These are phyloP conservation scores for Myathropa florea DNA, from an alignment of 2,888 invertebrate species.

Conservation along the genomic window DNA sequence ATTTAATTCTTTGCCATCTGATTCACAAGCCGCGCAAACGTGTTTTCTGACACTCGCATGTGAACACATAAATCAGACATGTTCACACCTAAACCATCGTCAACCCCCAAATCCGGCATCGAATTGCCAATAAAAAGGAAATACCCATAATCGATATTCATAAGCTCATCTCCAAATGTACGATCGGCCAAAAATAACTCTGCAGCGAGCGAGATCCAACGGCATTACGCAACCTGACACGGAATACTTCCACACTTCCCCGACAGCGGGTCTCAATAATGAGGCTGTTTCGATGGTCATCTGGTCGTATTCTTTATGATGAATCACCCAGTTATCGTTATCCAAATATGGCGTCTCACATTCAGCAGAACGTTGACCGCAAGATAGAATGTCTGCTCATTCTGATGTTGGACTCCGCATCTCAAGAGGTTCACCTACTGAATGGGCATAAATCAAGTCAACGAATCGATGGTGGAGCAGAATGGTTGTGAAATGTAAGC, in stretches of 20 bases:
- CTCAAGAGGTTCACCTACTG: slow-evolving; percentile 21
- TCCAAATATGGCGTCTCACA: neutral
- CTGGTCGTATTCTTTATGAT: neutral
- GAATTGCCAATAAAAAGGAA: slow-evolving; percentile 1
- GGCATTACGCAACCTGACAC: neutral
- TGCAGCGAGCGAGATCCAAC: neutral
- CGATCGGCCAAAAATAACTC: neutral
- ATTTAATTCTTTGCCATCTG: neutral
- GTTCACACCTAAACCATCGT: neutral
- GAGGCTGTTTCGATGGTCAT: slow-evolving; percentile 15
- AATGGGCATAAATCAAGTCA: neutral
- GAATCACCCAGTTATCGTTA: neutral
- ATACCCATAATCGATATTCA: slow-evolving; percentile 14
- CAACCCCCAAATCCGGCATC: slow-evolving; percentile 5
- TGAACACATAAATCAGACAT: neutral
- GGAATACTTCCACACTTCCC: slow-evolving; percentile 5
- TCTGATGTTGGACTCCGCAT: neutral
- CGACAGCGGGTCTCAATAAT: slow-evolving; percentile 6
- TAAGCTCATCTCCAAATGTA: neutral
- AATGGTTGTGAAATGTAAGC: slow-evolving; percentile 13
- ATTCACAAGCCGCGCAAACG: neutral
- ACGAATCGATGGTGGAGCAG: neutral
- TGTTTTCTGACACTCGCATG: neutral
- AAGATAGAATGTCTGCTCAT: neutral
- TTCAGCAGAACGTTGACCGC: slow-evolving; percentile 15